Evolutionary conservation across 1,140 invertebrate genomes (phyloP), one percentile per base, ranked within the genome.

Genomic region (Thalassaphorura encarpata): DNA sequence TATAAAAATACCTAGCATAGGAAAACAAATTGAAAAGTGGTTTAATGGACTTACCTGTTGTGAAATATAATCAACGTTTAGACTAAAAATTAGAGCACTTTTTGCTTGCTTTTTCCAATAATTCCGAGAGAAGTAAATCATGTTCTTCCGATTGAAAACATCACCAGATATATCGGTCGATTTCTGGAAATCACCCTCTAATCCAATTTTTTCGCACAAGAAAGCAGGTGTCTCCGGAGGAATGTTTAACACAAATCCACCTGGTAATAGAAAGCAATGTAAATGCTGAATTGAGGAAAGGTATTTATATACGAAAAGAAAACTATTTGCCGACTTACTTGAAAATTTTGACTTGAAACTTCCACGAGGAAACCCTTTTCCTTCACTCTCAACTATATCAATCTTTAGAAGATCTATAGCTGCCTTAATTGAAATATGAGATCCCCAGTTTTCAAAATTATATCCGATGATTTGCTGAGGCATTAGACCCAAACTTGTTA

Each of bases 331-430:
- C 6, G 23, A 21, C 52, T 50, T 33, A 58, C 54, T 41, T 28
- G 55, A 43, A 29, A 50, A 36, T 57, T 54, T 62, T 57, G 48
- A 43, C 53, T 66, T 68, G 67, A 59, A 71, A 72, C 71, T 75
- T 54, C 73, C 75, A 48, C 76, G 80, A 56, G 72, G 78, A 59
- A 66, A 59, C 24, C 72, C 63, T 69, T 78, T 79, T 13, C 82
- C 80, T 71, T 89, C 86, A 66, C 85, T 87, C 52, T 95, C 91
- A 19, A 94, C 89, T 68, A 97, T 96, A 69, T 96, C 89, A 53
- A 96, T 89, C 57, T 87, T 80, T 73, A 97, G 83, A 1, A 82
- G 80, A 60, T 93, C 88, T 70, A 96, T 83, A 64, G 80, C 81
- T 15, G 83, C 87, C 52, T 87, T 82, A n/a, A 96, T 73, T 13